These are phyloP conservation scores for Toxotes lorentzi DNA, from an alignment of 2,797 vertebrate species.

Conservation along the genomic window DNA sequence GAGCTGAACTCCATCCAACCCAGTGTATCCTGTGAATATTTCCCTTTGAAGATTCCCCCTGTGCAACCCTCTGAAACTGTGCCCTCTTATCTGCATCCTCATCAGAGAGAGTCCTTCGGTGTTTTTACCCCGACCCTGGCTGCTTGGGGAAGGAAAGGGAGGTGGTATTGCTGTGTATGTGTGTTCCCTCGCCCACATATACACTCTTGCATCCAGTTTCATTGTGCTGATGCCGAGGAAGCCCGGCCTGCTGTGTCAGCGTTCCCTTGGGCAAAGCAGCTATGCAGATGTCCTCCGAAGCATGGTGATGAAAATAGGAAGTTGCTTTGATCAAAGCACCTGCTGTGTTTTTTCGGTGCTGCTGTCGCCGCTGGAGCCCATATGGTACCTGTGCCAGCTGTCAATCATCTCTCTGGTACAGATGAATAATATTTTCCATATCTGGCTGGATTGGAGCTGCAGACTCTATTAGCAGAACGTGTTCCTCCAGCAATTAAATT, in stretches of 20 bases:
- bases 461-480: constrained; percentile 46
- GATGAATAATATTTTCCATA: constrained; percentile 61
- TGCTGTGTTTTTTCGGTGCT: constrained; percentile 65
- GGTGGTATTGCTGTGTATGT: constrained; percentile 23
- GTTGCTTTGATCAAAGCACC: constrained; percentile 76
- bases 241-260: constrained; percentile 78
- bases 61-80: constrained; percentile 41
- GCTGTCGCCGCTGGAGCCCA: constrained; percentile 54
- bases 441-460: constrained; percentile 50
- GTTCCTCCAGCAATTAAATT: constrained; percentile 56
- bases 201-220: constrained; percentile 53
- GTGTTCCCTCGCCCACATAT: constrained; percentile 14
- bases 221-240: constrained; percentile 74
- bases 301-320: constrained; percentile 73
- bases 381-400: constrained; percentile 68
- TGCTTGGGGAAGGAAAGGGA: constrained; percentile 34
- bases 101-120: constrained; percentile 54
- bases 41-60: constrained; percentile 51
- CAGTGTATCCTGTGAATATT: constrained; percentile 26
- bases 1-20: constrained; percentile 60
- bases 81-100: constrained; percentile 59
- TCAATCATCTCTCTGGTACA: constrained; percentile 69
- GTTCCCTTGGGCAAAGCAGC: constrained; percentile 74
- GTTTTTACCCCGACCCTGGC: constrained; percentile 29
- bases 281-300: constrained; percentile 79